Conservation (phyloP, 1,140 invertebrate species). For the Helicoverpa armigera region DNA sequence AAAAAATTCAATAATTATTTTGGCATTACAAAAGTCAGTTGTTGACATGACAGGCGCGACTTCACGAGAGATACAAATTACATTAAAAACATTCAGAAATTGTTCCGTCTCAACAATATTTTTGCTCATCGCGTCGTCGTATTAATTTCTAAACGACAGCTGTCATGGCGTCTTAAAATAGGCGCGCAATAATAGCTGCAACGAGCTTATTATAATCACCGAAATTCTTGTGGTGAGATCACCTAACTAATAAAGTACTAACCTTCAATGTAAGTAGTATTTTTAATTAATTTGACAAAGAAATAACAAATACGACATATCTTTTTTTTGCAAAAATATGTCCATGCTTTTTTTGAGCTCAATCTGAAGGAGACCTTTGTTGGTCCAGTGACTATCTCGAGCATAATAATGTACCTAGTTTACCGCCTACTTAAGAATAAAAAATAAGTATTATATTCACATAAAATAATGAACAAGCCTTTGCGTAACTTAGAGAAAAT, state of each 20-base stretch:
- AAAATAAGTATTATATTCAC: neutral
- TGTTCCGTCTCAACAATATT: neutral
- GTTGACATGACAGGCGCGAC: neutral
- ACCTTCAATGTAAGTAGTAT: too few relatives aligned
- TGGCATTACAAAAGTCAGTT: neutral
- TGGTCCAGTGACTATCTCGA: neutral
- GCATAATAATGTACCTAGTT: neutral
- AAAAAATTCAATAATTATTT: neutral
- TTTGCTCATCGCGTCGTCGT: neutral
- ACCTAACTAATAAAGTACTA: slow-evolving; percentile 4
- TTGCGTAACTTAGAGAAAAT: neutral
- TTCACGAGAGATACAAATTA: neutral
- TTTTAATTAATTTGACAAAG: too few relatives aligned
- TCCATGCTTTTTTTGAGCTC: too few relatives aligned
- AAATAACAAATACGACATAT: too few relatives aligned
- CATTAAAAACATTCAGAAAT: neutral
- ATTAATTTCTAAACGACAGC: neutral
- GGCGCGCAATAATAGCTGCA: slow-evolving; percentile 27
- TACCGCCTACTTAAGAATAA: neutral
- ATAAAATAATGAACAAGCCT: neutral
- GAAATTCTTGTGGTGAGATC: neutral
- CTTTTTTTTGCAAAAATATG: too few relatives aligned
- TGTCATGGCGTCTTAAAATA: slow-evolving; percentile 15
- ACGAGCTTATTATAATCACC: neutral
- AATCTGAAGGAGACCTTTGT: too few relatives aligned